These are phyloP conservation scores for Melipona bicolor DNA, from an alignment of 2,888 invertebrate species.

Conservation along the genomic window DNA sequence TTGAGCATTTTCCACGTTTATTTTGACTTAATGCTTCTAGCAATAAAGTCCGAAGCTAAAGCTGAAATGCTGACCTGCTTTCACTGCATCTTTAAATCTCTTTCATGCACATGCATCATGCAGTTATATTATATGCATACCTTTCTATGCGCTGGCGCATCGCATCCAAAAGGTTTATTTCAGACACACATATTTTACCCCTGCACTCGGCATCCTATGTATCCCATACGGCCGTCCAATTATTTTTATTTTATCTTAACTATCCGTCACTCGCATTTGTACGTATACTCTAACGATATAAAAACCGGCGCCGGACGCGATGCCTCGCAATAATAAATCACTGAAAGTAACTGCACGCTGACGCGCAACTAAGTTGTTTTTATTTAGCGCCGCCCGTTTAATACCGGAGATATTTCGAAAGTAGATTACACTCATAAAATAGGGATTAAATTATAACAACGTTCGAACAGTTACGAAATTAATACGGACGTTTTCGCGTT, in stretches of 20 bases:
- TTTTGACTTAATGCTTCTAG: background rate
- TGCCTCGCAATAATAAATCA: constrained; percentile 1
- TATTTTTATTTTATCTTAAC: constrained; percentile 14
- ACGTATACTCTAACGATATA: background rate
- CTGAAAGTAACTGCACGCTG: background rate
- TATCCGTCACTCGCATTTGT: background rate
- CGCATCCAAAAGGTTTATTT: background rate
- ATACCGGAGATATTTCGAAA: background rate
- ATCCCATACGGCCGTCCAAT: background rate
- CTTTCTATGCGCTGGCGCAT: background rate
- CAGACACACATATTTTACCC: constrained; percentile 1
- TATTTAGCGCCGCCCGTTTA: background rate
- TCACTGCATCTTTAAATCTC: constrained; percentile 28
- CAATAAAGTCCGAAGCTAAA: constrained; percentile 4
- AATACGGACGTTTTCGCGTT: background rate
- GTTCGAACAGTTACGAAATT: background rate
- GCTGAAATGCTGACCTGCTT: background rate
- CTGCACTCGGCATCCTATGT: no score
- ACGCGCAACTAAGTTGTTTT: background rate
- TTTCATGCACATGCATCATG: constrained; percentile 8
- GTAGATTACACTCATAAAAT: constrained; percentile 12
- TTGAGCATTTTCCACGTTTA: background rate
- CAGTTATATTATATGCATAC: background rate
- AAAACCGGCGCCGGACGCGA: background rate
- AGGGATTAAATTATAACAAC: background rate